phyloP scores from a whole-genome alignment of 2,888 invertebrate species.

The Desoria tigrina region DNA sequence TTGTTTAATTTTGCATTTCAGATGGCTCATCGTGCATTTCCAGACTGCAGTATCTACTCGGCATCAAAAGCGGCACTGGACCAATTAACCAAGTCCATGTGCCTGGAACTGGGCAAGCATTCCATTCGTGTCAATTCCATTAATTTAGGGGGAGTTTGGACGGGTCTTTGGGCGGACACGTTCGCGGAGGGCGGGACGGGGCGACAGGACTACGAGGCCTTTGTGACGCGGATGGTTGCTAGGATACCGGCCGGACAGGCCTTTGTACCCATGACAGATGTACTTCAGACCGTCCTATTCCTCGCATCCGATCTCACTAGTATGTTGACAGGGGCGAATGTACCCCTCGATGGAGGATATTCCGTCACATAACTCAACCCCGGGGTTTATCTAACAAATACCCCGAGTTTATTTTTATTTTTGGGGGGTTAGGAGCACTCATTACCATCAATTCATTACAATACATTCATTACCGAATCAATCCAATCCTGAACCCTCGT shows the following conservation, averaged over 20 bases:
- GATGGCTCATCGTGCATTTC: conserved; percentile 56
- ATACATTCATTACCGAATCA: too few relatives aligned
- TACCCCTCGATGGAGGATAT: conserved; percentile 59
- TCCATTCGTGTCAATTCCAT: conserved; percentile 10
- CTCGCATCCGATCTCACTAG: conserved; percentile 59
- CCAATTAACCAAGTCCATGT: conserved; percentile 10
- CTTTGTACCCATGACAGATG: conserved; percentile 58
- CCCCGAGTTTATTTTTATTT: too few relatives aligned
- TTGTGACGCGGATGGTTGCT: background rate
- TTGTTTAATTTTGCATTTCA: too few relatives aligned
- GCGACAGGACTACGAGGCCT: conserved; percentile 11
- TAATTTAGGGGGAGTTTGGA: conserved; percentile 55
- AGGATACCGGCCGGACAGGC: conserved; percentile 14
- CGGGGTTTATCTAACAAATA: too few relatives aligned
- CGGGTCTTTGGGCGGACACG: background rate
- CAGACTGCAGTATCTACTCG: conserved; percentile 58
- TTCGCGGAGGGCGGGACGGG: conserved; percentile 2
- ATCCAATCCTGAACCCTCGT: too few relatives aligned
- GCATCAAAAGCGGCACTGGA: conserved; percentile 44
- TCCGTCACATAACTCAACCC: conserved; percentile 40
- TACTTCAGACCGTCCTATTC: conserved; percentile 59
- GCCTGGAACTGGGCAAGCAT: background rate
- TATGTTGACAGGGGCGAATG: conserved; percentile 58
- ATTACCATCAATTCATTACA: too few relatives aligned
- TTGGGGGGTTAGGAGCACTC: too few relatives aligned